phyloP scores from a whole-genome alignment of 2,113 vertebrate species.

The Holacanthus passer region DNA sequence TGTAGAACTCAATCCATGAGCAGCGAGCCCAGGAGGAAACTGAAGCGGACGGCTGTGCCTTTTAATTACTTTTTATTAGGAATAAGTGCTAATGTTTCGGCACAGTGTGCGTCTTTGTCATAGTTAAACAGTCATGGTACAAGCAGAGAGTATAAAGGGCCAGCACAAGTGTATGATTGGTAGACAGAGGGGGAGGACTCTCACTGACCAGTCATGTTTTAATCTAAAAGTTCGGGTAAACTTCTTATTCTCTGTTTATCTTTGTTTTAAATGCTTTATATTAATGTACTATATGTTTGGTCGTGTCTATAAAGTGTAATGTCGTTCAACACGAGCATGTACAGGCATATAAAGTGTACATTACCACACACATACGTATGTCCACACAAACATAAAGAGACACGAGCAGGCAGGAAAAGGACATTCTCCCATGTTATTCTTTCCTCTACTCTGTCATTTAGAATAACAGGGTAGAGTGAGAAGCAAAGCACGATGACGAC shows the following conservation, averaged over 20 bases:
- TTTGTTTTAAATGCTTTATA: slow-evolving; percentile 6
- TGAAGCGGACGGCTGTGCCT: slow-evolving; percentile 37
- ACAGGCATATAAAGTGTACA: slow-evolving; percentile 13
- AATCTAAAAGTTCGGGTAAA: slow-evolving; percentile 14
- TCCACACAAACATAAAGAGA: slow-evolving; percentile 43
- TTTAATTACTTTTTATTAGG: slow-evolving; percentile 65
- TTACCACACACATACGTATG: background rate
- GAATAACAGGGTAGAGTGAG: slow-evolving; percentile 76
- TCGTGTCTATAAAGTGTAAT: background rate
- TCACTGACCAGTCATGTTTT: background rate
- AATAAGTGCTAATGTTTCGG: slow-evolving; percentile 36
- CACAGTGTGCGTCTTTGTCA: slow-evolving; percentile 53
- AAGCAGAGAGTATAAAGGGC: slow-evolving; percentile 6
- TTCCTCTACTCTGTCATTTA: slow-evolving; percentile 74
- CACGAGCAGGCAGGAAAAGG: slow-evolving; percentile 53
- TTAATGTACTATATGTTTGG: background rate
- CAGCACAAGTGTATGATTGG: slow-evolving; percentile 8
- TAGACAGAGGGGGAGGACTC: background rate
- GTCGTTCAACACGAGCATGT: slow-evolving; percentile 1
- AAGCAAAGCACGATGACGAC: slow-evolving; percentile 72
- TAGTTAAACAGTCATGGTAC: slow-evolving; percentile 1
- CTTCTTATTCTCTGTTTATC: background rate
- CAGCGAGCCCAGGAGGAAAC: slow-evolving; percentile 33
- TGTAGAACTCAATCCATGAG: slow-evolving; percentile 29
- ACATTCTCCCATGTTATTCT: slow-evolving; percentile 74